Evolutionary conservation across 2,888 invertebrate species (phyloP), one percentile per base, ranked within the genome.

Genomic region (Heterodera filipjevi): DNA sequence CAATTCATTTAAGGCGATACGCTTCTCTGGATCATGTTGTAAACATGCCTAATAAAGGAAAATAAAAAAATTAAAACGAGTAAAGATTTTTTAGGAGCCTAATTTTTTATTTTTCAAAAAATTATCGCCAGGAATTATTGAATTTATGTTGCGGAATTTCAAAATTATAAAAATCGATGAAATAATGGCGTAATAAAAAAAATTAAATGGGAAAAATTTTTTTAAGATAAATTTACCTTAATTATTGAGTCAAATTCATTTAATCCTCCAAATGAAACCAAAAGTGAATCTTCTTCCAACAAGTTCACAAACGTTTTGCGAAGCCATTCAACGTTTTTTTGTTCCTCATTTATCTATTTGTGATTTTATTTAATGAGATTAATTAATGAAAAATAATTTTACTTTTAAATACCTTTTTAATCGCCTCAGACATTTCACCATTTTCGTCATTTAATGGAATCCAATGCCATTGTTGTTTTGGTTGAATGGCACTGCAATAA

Each of bases 401-500:
- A 49, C 10, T 16, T 49, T 49, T 49, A 49, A 19, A 14, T 49
- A 59, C 59, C 27, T n/a, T 30, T 6, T n/a, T n/a, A 59, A 59
- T 22, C 8, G 27, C 6, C 6, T 59, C 27, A 5, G n/a, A 8
- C 59, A 59, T 59, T 59, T 27, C 59, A 2, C 59, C 59, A 8
- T 59, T 59, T 59, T 59, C 59, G 6, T 59, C 59, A 59, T 59
- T 59, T 27, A 59, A 27, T 27, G 59, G 59, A n/a, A n/a, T 59
- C 59, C 59, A 59, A 27, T 59, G 59, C 59, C 59, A 59, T 27
- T 59, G 27, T 59, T 59, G 59, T 59, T 59, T 59, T n/a, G 59
- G 59, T 59, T 59, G 5, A 12, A 27, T 59, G 19, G 59, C 27
- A 10, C 59, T 59, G 12, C 19, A 22, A 22, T n/a, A n/a, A n/a